Evolutionary conservation across 2,888 invertebrate genomes (phyloP), one percentile per base, ranked within the genome.

Genomic region (Nomada fabriciana): DNA sequence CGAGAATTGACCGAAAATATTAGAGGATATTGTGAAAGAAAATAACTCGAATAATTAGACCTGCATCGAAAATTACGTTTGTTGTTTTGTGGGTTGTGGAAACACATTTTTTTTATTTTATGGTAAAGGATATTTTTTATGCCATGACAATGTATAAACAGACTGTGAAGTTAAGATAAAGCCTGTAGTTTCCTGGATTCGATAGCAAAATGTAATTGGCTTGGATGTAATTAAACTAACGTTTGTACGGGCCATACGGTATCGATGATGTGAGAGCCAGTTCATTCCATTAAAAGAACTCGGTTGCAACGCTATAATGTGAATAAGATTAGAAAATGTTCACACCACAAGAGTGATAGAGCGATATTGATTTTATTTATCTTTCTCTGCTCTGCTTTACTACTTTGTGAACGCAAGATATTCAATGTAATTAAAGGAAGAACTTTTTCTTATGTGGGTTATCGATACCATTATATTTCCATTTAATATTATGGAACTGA

Each of bases 241-340:
- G 60, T 64, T 70, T 43, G 63, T 50, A 59, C 47, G 65, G 53
- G 25, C 63, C 63, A 71, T 70, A 55, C 63, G 18, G 71, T 71
- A 71, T 68, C 71, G 82, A 60, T 68, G 83, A 83, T 76, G 79
- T 83, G 83, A 79, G 73, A 83, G 43, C 69, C 20, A 52, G 68
- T 67, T 84, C 83, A 79, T 55, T n/a, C 60, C 65, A 67, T 83
- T 78, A 79, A 73, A 68, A 50, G 55, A 52, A 69, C 69, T 72
- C 55, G 47, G 52, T 50, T 20, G 63, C 5, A 15, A 25, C 36
- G 25, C 18, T 50, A 53, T 75, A 69, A 73, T 43, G 36, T 23
- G 55, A 50, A 71, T 77, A 83, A 82, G 50, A 60, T 74, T 71
- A 73, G 47, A 42, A 76, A 75, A 57, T 74, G 55, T 50, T 59